A percentile compares a stretch with the other conserved stretches of the same genome.
These are phyloP conservation scores for Caprella mutica DNA, from an alignment of 2,888 invertebrate species.

Conservation along the genomic window DNA sequence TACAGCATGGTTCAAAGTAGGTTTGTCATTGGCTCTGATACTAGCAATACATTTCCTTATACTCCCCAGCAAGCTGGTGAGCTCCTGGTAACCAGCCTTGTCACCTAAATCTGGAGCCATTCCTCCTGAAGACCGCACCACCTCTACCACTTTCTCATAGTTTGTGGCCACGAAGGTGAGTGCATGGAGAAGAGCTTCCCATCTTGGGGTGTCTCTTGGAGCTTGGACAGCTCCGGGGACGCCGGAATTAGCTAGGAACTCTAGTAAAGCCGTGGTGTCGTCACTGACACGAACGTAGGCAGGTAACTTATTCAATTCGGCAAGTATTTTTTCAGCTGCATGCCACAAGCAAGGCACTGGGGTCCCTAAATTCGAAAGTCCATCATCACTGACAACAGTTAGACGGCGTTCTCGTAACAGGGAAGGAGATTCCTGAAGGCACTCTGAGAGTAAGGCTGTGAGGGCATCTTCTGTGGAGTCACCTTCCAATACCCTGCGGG, in stretches of 20 bases:
- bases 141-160: slow-evolving; percentile 25
- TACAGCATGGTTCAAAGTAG: slow-evolving; percentile 30
- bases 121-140: slow-evolving; percentile 14
- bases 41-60: slow-evolving; percentile 25
- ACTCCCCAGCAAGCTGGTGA: slow-evolving; percentile 23
- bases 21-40: slow-evolving; percentile 22
- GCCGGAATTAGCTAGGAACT: slow-evolving; percentile 29
- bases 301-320: slow-evolving; percentile 17
- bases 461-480: slow-evolving; percentile 27
- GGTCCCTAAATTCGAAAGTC: slow-evolving; percentile 19
- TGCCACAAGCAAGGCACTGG: slow-evolving; percentile 32
- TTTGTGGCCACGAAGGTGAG: slow-evolving; percentile 26
- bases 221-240: slow-evolving; percentile 20
- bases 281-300: slow-evolving; percentile 29
- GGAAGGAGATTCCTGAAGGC: slow-evolving; percentile 28
- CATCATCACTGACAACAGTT: slow-evolving; percentile 29
- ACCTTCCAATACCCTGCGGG: slow-evolving; percentile 17
- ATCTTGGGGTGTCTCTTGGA: slow-evolving; percentile 22
- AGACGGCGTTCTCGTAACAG: slow-evolving; percentile 25
- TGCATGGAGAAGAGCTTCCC: slow-evolving; percentile 31
- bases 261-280: slow-evolving; percentile 21
- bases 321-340: slow-evolving; percentile 24
- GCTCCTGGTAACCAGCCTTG: slow-evolving; percentile 23
- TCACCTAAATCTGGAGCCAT: slow-evolving; percentile 16
- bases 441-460: slow-evolving; percentile 16